phyloP scores from a whole-genome alignment of 2,888 invertebrate genomes.

The Carterocephalus palaemon region DNA sequence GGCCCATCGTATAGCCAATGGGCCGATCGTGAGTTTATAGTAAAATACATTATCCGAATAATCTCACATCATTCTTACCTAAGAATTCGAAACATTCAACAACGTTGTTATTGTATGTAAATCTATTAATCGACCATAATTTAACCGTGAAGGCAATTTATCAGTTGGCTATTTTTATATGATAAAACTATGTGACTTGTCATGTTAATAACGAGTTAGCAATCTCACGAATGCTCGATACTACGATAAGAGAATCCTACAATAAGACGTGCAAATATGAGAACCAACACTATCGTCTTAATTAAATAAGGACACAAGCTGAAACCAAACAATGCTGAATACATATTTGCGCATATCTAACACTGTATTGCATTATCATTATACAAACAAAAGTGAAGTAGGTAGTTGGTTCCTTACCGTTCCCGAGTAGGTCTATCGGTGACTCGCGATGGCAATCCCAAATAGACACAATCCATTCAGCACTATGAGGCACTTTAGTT shows the following conservation, averaged over 20 bases:
- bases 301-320: slow-evolving; percentile 31
- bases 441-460: slow-evolving; percentile 75
- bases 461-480: slow-evolving; percentile 73
- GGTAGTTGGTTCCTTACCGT: slow-evolving; percentile 57
- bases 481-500: slow-evolving; percentile 69
- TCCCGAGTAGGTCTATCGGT: slow-evolving; percentile 71
- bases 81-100: too few relatives aligned
- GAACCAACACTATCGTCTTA: slow-evolving; percentile 26
- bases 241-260: slow-evolving; percentile 9
- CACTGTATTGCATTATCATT: slow-evolving; percentile 25
- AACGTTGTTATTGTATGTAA: too few relatives aligned
- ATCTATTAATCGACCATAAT: too few relatives aligned
- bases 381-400: slow-evolving; percentile 17
- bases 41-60: too few relatives aligned
- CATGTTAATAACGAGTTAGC: slow-evolving; percentile 7
- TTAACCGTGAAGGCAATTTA: too few relatives aligned
- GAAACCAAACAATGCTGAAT: slow-evolving; percentile 27
- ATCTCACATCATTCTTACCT: too few relatives aligned
- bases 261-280: slow-evolving; percentile 24
- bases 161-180: too few relatives aligned
- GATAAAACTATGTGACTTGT: neutral
- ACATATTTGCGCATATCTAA: slow-evolving; percentile 23
- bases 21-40: too few relatives aligned
- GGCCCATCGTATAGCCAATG: too few relatives aligned
- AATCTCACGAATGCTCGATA: slow-evolving; percentile 6